Evolutionary conservation across 1,140 invertebrate species (phyloP).

Genomic region (Hypsibius dujardini): DNA sequence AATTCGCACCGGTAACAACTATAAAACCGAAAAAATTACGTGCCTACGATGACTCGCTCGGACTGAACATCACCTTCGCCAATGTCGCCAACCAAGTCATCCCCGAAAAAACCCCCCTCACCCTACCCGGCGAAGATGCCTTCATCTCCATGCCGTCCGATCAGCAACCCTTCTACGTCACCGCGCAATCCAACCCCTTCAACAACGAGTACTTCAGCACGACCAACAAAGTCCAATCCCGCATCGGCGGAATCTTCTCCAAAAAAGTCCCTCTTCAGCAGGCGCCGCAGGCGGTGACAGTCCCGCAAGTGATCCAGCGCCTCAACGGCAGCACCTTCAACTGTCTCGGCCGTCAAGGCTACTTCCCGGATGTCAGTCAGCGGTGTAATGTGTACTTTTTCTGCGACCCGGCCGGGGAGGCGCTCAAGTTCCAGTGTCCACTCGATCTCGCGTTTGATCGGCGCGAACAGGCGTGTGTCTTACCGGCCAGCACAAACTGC

Average conservation of each 20-base stretch:
- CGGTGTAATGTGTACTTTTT: not conserved
- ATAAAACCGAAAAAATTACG: not conserved
- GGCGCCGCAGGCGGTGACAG: too few relatives aligned
- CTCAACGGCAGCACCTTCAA: not conserved
- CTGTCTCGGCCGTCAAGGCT: not conserved
- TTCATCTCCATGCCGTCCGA: not conserved
- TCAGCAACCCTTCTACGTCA: not conserved
- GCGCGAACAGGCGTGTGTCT: not conserved
- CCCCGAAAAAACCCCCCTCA: not conserved
- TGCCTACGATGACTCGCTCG: not conserved
- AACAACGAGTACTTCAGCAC: not conserved
- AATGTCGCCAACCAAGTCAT: not conserved
- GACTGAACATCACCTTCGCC: not conserved
- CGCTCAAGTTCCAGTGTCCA: constrained; percentile 10
- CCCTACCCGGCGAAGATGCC: not conserved
- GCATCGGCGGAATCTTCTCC: constrained; percentile 13
- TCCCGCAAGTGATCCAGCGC: not conserved
- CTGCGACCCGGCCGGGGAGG: not conserved
- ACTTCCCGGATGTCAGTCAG: constrained; percentile 1
- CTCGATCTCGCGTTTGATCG: constrained; percentile 7
- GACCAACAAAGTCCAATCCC: not conserved
- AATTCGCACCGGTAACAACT: too few relatives aligned
- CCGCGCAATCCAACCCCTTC: not conserved
- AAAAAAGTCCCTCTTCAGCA: not conserved
- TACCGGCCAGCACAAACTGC: not conserved